phyloP scores from a whole-genome alignment of 2,113 vertebrate genomes.

The Archilochus colubris region DNA sequence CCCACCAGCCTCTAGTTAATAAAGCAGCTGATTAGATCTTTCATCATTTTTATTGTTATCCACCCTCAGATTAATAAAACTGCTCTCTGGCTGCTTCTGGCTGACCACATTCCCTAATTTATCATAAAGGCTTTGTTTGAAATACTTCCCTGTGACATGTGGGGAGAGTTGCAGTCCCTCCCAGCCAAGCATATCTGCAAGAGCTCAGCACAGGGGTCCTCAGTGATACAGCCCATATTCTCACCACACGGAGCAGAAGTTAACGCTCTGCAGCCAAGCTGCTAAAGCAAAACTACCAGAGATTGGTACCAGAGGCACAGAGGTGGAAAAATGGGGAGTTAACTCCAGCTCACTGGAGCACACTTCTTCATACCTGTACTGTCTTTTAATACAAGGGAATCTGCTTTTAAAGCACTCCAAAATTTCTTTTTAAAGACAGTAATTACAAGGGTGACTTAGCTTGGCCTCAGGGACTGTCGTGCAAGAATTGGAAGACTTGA shows the following conservation, averaged over 20 bases:
- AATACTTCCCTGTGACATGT: slow-evolving; percentile 25
- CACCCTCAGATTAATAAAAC: slow-evolving; percentile 69
- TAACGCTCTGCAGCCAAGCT: neutral
- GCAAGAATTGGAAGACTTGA: slow-evolving; percentile 15
- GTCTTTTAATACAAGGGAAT: slow-evolving; percentile 50
- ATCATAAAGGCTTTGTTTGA: slow-evolving; percentile 51
- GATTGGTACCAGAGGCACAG: slow-evolving; percentile 41
- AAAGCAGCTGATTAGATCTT: slow-evolving; percentile 62
- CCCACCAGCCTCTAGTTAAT: slow-evolving; percentile 42
- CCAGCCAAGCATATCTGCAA: neutral
- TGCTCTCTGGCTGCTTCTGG: slow-evolving; percentile 43
- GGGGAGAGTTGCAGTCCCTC: slow-evolving; percentile 34
- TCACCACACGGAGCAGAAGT: slow-evolving; percentile 39
- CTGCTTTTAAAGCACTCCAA: slow-evolving; percentile 52
- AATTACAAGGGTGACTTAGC: slow-evolving; percentile 67
- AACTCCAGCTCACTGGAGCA: slow-evolving; percentile 68
- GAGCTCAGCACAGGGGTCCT: neutral
- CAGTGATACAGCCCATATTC: neutral
- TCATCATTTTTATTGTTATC: slow-evolving; percentile 72
- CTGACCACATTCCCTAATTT: slow-evolving; percentile 65
- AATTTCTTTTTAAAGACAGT: slow-evolving; percentile 61
- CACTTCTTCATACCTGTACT: slow-evolving; percentile 14
- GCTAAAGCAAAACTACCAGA: slow-evolving; percentile 59
- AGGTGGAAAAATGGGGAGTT: slow-evolving; percentile 62
- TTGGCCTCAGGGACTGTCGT: slow-evolving; percentile 30